A percentile compares a stretch with the other conserved stretches of the same genome.
Evolutionary conservation across 2,113 vertebrate species (phyloP).

Genomic region (Arizona elegans): DNA sequence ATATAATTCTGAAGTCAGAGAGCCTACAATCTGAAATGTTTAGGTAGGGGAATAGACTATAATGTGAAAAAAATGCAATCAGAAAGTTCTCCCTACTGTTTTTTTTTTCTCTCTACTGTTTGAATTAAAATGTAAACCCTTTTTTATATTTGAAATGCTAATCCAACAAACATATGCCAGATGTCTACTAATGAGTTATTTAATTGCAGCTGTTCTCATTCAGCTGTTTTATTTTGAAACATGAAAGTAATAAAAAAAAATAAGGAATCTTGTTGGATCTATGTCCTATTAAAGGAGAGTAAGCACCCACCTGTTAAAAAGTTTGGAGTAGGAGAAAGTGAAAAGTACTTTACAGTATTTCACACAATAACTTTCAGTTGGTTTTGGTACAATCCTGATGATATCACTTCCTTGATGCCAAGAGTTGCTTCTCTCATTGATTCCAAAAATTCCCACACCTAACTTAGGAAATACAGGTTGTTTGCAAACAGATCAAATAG

Average conservation of each 20-base stretch:
- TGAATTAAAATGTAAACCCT: background rate
- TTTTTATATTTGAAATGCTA: background rate
- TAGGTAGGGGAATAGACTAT: background rate
- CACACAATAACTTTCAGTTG: background rate
- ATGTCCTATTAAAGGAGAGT: background rate
- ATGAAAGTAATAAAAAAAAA: background rate
- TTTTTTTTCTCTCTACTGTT: background rate
- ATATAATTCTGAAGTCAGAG: constrained; percentile 16
- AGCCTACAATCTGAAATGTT: background rate
- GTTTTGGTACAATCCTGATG: background rate
- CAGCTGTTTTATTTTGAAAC: background rate
- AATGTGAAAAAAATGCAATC: background rate
- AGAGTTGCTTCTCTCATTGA: background rate
- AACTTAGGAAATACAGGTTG: background rate
- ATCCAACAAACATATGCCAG: background rate
- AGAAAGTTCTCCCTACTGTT: background rate
- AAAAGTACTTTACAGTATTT: background rate
- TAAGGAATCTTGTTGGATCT: background rate
- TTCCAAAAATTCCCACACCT: background rate
- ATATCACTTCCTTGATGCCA: background rate
- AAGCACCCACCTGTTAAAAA: background rate
- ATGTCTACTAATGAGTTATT: background rate
- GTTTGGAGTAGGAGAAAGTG: background rate
- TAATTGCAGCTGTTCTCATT: background rate
- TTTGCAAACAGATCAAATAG: background rate